A percentile compares a stretch with the other conserved stretches of the same genome.
Conservation (phyloP, 2,888 invertebrate genomes). For the Microplitis deprimator region DNA sequence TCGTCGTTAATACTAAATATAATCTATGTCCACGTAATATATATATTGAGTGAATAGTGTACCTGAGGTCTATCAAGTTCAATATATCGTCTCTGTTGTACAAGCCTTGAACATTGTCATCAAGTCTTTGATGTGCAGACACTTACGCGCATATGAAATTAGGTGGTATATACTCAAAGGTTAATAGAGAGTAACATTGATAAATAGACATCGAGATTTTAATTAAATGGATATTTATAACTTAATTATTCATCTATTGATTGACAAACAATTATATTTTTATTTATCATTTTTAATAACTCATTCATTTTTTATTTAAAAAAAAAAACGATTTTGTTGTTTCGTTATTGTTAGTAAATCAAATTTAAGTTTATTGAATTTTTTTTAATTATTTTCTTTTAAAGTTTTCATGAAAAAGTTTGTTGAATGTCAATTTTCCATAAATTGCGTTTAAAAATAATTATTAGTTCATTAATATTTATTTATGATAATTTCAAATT, state of each 20-base stretch:
- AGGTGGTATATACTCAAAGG: constrained; percentile 14
- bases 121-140: constrained; percentile 55
- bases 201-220: neutral
- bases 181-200: neutral
- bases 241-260: neutral
- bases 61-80: constrained; percentile 21
- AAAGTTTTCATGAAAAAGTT: no score
- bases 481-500: neutral
- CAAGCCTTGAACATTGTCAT: constrained; percentile 54
- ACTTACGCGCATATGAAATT: constrained; percentile 31
- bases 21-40: constrained; percentile 2
- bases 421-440: no score
- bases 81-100: constrained; percentile 54
- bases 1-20: neutral
- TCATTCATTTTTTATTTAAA: neutral
- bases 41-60: constrained; percentile 11
- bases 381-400: no score
- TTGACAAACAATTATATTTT: neutral
- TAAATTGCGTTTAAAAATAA: neutral
- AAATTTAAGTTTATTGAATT: no score
- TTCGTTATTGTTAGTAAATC: no score
- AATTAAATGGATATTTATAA: constrained; percentile 9
- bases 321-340: no score
- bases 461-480: neutral
- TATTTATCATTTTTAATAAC: neutral